phyloP scores from a whole-genome alignment of 2,888 invertebrate species.

The Stomorhina lunata region DNA sequence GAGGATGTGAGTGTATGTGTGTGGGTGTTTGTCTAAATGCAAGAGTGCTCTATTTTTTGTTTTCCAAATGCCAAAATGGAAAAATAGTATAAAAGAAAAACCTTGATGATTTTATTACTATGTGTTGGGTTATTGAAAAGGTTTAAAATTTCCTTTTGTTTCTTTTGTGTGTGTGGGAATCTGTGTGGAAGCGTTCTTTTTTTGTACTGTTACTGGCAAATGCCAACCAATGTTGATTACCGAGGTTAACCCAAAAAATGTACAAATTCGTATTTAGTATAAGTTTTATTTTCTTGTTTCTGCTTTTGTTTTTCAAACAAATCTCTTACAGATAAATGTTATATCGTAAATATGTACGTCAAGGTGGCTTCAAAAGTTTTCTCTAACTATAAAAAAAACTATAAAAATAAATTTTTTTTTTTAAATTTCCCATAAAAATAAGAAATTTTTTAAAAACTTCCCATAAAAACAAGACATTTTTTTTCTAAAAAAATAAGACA shows the following conservation, averaged over 20 bases:
- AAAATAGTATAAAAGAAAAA: no score
- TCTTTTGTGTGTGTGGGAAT: neutral
- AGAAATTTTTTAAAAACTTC: no score
- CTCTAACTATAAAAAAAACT: no score
- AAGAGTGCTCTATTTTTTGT: neutral
- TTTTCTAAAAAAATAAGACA: no score
- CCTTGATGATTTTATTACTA: constrained; percentile 49
- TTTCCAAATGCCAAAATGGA: constrained; percentile 7
- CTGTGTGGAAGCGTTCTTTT: constrained; percentile 3
- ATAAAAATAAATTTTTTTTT: no score
- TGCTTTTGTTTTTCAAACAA: neutral
- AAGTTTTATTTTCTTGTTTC: neutral
- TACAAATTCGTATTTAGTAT: constrained; percentile 14
- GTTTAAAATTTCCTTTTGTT: constrained; percentile 1
- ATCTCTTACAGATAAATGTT: neutral
- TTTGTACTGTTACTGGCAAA: constrained; percentile 54
- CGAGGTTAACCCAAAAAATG: constrained; percentile 60
- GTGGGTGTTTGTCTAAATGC: neutral
- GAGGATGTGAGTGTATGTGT: neutral
- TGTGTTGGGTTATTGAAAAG: constrained; percentile 24
- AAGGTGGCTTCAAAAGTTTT: neutral
- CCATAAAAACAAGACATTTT: no score
- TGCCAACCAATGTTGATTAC: constrained; percentile 59
- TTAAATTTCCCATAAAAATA: no score
- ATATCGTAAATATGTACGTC: neutral